Evolutionary conservation across 2,888 invertebrate genomes (phyloP).

Genomic region (Sminthurinus aureus): DNA sequence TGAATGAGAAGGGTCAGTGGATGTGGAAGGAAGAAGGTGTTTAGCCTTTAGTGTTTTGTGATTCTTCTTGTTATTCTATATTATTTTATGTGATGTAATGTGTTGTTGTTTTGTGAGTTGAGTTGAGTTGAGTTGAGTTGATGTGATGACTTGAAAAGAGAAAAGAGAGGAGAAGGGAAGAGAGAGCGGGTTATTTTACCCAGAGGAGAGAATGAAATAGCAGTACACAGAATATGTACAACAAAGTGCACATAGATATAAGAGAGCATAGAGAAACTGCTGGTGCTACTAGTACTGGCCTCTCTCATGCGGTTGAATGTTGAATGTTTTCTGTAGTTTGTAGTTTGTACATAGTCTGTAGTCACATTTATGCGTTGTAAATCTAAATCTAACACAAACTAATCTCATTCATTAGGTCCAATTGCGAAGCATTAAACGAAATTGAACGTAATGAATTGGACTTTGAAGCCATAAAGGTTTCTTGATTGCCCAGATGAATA

Average conservation of each 20-base stretch:
- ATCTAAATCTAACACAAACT: constrained; percentile 61
- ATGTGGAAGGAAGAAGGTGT: background rate
- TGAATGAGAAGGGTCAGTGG: constrained; percentile 38
- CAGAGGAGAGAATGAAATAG: constrained; percentile 40
- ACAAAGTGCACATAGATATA: too few relatives aligned
- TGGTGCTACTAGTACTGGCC: too few relatives aligned
- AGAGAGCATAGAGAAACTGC: too few relatives aligned
- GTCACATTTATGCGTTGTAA: constrained; percentile 60
- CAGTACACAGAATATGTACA: too few relatives aligned
- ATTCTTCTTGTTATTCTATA: too few relatives aligned
- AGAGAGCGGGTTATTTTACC: constrained; percentile 48
- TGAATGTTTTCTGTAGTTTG: background rate
- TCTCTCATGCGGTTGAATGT: constrained; percentile 10
- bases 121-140: background rate
- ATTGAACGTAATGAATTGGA: constrained; percentile 61
- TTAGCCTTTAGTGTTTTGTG: background rate
- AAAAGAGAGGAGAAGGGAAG: constrained; percentile 27
- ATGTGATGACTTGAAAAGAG: background rate
- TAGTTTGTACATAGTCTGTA: constrained; percentile 22
- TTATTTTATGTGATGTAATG: background rate
- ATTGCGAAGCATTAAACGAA: constrained; percentile 60
- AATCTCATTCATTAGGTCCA: constrained; percentile 61
- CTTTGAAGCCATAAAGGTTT: constrained; percentile 60
- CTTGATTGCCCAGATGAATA: constrained; percentile 60
- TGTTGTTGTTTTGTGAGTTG: background rate